Evolutionary conservation across 2,797 vertebrate genomes (phyloP).

Genomic region (Lithobates pipiens): DNA sequence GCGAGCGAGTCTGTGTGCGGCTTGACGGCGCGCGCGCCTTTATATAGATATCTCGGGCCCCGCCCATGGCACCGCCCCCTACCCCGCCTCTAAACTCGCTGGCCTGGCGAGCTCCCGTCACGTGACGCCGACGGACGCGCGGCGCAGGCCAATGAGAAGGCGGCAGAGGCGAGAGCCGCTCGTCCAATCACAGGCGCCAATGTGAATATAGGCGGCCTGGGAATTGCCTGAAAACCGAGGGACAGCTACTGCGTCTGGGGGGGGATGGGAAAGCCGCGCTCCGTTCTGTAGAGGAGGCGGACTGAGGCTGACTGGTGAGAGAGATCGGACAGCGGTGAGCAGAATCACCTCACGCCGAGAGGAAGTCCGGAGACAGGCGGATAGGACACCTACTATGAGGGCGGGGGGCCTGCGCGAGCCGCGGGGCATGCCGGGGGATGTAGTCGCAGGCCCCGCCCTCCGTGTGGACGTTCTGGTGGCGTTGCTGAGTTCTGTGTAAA

Average conservation of each 20-base stretch:
- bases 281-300: too few relatives aligned
- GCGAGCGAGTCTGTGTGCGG: conserved; percentile 29
- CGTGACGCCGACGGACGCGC: neutral
- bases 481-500: conserved; percentile 45
- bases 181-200: conserved; percentile 10
- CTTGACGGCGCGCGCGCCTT: conserved; percentile 23
- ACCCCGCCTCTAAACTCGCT: neutral
- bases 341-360: too few relatives aligned
- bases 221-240: neutral
- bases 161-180: neutral
- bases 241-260: neutral
- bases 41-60: conserved; percentile 12
- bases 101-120: neutral
- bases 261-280: too few relatives aligned
- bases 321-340: too few relatives aligned
- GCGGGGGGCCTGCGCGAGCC: neutral
- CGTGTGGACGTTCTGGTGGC: conserved; percentile 39
- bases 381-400: neutral
- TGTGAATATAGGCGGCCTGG: neutral
- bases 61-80: neutral
- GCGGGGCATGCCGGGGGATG: conserved; percentile 37
- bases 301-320: too few relatives aligned
- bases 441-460: conserved; percentile 45
- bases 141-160: neutral
- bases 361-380: neutral